These are phyloP conservation scores for Drosophila picticornis DNA, from an alignment of 2,888 invertebrate genomes.

Conservation along the genomic window DNA sequence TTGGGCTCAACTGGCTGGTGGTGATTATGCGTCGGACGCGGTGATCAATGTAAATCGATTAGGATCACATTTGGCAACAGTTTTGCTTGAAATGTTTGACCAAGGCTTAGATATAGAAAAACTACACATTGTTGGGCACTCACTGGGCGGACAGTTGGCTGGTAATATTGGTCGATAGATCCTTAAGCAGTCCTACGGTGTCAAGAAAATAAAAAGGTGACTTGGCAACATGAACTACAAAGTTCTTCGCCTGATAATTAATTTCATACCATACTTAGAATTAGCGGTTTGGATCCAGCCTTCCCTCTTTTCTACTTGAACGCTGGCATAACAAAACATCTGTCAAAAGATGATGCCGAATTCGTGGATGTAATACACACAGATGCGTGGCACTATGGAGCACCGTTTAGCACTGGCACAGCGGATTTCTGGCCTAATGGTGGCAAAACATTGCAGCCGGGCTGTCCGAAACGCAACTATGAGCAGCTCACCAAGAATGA, in stretches of 20 bases:
- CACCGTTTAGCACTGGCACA: conserved; percentile 87
- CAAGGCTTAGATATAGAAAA: conserved; percentile 80
- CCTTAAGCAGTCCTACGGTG: conserved; percentile 56
- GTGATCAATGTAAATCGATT: conserved; percentile 82
- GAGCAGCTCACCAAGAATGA: conserved; percentile 85
- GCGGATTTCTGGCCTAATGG: conserved; percentile 89
- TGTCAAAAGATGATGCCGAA: conserved; percentile 86
- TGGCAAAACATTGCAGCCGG: conserved; percentile 87
- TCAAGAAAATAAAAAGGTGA: conserved; percentile 62
- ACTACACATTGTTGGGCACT: conserved; percentile 84
- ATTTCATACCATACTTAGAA: conserved; percentile 77
- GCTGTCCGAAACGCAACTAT: conserved; percentile 86
- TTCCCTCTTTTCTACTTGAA: conserved; percentile 87
- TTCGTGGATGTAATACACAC: conserved; percentile 90
- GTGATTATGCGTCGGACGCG: conserved; percentile 84
- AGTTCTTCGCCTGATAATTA: neutral
- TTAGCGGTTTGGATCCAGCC: conserved; percentile 88
- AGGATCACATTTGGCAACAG: conserved; percentile 78
- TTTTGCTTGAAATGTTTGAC: conserved; percentile 79
- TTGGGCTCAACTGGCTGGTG: conserved; percentile 84
- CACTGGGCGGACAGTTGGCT: conserved; percentile 84
- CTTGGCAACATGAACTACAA: neutral
- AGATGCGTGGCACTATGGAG: conserved; percentile 88
- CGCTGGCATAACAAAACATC: conserved; percentile 79
- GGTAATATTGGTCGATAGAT: conserved; percentile 82